Base-by-base conservation (phyloP, 2,888 invertebrate genomes). In the Plagiodera versicolora region DNA sequence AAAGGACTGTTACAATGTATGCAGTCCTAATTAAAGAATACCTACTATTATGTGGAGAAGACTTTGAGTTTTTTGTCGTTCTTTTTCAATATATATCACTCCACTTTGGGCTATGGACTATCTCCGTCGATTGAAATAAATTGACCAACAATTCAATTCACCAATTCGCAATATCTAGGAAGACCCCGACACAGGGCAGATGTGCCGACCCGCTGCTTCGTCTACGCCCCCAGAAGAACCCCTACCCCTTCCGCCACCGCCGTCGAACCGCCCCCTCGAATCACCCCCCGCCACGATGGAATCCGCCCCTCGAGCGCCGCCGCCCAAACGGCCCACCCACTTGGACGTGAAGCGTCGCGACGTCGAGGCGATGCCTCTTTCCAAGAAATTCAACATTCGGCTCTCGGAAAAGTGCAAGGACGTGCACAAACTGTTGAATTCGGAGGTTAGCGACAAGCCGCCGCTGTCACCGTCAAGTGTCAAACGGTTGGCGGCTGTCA, bases 361-460 rank as follows among this genome's bases (percentile, higher is more conserved):
- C 11, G 50, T 59, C 32, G 56, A 60, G 44, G 48, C 46, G 24
- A 28, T 56, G 9, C 35, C 44, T 18, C n/a, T n/a, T n/a, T n/a
- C n/a, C n/a, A n/a, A n/a, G 66, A 64, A 65, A 30, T 64, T 70
- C 61, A 70, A 70, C 56, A 72, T 77, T 16, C 77, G 75, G 63
- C 70, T 71, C 2, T 78, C 78, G 14, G 76, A 74, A 66, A 76
- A 77, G 64, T 77, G 78, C 66, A 74, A 70, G 53, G 76, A 78
- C 63, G 72, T 79, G 47, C 74, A 74, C 56, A 76, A 77, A 66
- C 70, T 79, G 24, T 68, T 79, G 48, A 77, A 74, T 61, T 72
- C 74, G 6, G 67, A 70, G 60, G 64, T 74, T 18, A 72, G 72
- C 64, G 75, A 75, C 49, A 79, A 78, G 67, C 79, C 79, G 1